phyloP scores from a whole-genome alignment of 23 tunicate species.

The Trididemnum nubilum region DNA sequence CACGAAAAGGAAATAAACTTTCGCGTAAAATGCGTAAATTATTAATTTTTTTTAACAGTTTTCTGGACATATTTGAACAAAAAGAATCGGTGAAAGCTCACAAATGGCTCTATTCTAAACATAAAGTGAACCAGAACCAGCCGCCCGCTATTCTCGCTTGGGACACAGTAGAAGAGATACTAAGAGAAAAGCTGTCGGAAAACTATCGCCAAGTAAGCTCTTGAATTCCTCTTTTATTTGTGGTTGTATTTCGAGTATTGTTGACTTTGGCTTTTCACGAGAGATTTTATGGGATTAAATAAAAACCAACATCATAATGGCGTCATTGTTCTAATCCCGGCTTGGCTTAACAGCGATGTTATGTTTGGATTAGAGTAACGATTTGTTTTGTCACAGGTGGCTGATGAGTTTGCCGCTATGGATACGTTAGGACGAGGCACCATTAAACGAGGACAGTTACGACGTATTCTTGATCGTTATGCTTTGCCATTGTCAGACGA shows the following conservation, averaged over 20 bases:
- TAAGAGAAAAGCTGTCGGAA: conserved; percentile 73
- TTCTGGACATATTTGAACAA: conserved; percentile 76
- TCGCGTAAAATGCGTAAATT: no score
- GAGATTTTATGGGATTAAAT: no score
- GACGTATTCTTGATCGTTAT: conserved; percentile 70
- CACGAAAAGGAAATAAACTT: no score
- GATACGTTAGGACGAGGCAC: conserved; percentile 70
- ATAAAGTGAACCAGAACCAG: conserved; percentile 70
- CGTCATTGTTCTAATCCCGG: no score
- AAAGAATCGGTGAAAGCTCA: conserved; percentile 72
- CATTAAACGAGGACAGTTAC: conserved; percentile 42
- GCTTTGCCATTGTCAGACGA: conserved; percentile 72
- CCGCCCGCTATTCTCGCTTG: conserved; percentile 79
- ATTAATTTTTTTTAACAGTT: no score
- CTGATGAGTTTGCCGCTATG: conserved; percentile 71
- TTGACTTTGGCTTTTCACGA: not conserved
- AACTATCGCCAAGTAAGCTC: conserved; percentile 61
- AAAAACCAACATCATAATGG: no score
- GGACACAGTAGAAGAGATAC: conserved; percentile 68
- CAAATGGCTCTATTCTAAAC: conserved; percentile 87
- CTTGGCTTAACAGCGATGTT: no score
- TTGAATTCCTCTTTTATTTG: no score
- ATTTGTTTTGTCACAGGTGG: conserved; percentile 73
- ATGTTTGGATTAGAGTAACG: no score
- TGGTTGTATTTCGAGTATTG: no score